Base-by-base conservation (phyloP, 2,888 invertebrate genomes). In the Cheilosia urbana region DNA sequence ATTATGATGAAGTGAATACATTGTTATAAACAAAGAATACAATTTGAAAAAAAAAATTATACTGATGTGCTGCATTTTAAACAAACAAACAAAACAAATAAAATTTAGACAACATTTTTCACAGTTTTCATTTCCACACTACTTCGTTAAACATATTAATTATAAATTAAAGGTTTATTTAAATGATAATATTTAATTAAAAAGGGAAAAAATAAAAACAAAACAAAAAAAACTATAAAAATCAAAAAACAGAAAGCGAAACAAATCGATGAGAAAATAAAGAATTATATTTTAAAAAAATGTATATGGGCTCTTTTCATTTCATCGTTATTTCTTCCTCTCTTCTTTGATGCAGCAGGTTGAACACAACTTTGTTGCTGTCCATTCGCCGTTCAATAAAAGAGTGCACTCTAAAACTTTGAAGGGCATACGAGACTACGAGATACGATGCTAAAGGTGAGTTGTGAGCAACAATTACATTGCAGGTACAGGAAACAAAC, bases 61-160 rank as follows among this genome's bases (percentile, higher is more conserved):
- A 84, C 69, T 51, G 79, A 81, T 85, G 78, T 78, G 78, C 87
- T 87, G 87, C 87, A 87, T 87, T 87, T 85, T 87, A 73, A 80
- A 75, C 72, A 63, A 81, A 85, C 58, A 76, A 72, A 49, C 71
- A 27, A 53, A 68, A 69, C 53, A 60, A 71, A 42, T 65, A 73
- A 60, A 79, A 66, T 63, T 37, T 55, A 60, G 72, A 81, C 55
- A 85, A 77, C 58, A 81, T 77, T 81, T 47, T 63, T 77, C 47
- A 62, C 62, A 72, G 71, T 76, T 85, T 77, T 37, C 34, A 69
- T 82, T 78, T 82, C 72, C 68, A 77, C 51, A 51, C 51, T 51
- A 51, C 51, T 82, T 63, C 62, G 85, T 87, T 82, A 71, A 77
- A 72, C 55, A 58, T 55, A 42, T 73, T 76, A 66, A 72, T 72